Base-by-base conservation (phyloP, 1,140 invertebrate species). In the Penaeus chinensis region DNA sequence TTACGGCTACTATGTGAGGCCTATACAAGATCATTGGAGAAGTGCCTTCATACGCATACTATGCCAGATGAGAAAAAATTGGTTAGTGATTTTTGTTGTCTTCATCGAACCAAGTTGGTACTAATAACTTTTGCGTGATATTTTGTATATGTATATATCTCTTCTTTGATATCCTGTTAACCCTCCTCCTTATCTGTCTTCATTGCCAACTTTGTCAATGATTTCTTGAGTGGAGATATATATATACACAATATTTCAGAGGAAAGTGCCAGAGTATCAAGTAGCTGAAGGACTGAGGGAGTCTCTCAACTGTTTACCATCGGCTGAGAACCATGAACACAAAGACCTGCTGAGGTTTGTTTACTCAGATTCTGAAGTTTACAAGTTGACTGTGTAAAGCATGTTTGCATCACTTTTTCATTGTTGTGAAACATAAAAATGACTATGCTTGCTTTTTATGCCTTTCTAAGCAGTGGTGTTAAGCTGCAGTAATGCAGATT, bases 1-100 rank as follows among this genome's bases (percentile, higher is more conserved):
- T 81, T 90, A 65, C 81, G 87, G 77, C 22, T 90, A 16, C n/a
- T 90, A n/a, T 89, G 87, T 87, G 89, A 90, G 16, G 87, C 87
- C 16, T 89, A 86, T 69, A 85, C 81, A 47, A 54, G 84, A 16
- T 81, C 87, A 22, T 69, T 90, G n/a, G 89, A 90, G 54, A 89
- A 85, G 78, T 79, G 65, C 22, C 69, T 90, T 13, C 76, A 87
- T 77, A 90, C 89, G 3, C 89, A 90, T 84, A 79, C 84, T 27
- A 82, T 77, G 19, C 54, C 89, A 11, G 89, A 90, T 19, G 89
- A 90, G 71, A 90, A 90, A 78, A 89, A 89, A 54, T 69, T 66
- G 82, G 88, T 89, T 13, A 71, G 86, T 83, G 42, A 32, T 74
- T 16, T 74, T 74, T 8, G 20, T 19, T 74, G 7, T 74, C n/a